Evolutionary conservation across 2,113 vertebrate species (phyloP).

Genomic region (Colius striatus): DNA sequence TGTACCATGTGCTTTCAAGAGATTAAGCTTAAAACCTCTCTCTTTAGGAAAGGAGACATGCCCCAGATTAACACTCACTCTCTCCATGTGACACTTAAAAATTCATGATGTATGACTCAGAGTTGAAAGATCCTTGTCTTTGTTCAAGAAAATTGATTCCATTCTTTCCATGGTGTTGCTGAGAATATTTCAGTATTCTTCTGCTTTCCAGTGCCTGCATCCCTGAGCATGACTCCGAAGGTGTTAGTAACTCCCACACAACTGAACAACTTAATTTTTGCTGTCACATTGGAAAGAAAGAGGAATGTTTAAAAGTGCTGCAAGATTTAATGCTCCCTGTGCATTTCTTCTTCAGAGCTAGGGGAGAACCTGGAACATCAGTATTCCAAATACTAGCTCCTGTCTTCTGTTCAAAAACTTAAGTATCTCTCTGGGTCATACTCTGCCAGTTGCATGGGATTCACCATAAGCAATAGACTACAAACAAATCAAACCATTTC

Average conservation of each 20-base stretch:
- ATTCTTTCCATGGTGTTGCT: slow-evolving; percentile 8
- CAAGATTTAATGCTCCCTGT: background rate
- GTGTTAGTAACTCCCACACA: slow-evolving; percentile 21
- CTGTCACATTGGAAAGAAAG: background rate
- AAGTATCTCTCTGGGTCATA: background rate
- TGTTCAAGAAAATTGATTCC: slow-evolving; percentile 48
- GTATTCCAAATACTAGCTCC: background rate
- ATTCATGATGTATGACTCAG: slow-evolving; percentile 37
- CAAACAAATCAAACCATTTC: background rate
- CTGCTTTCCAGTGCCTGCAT: background rate
- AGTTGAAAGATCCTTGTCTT: slow-evolving; percentile 33
- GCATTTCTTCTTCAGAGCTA: background rate
- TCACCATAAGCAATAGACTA: background rate
- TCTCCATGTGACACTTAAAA: slow-evolving; percentile 4
- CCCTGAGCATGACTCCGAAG: background rate
- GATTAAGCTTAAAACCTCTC: background rate
- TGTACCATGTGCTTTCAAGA: background rate
- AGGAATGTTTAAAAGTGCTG: background rate
- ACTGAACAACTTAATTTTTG: slow-evolving; percentile 2
- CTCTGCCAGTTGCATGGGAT: background rate
- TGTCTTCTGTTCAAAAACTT: background rate
- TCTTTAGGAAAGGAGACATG: background rate
- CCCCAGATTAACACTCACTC: background rate
- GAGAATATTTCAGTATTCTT: background rate
- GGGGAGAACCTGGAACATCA: background rate